These are phyloP conservation scores for Schizotus pectinicornis DNA, from an alignment of 2,888 invertebrate species.

Conservation along the genomic window DNA sequence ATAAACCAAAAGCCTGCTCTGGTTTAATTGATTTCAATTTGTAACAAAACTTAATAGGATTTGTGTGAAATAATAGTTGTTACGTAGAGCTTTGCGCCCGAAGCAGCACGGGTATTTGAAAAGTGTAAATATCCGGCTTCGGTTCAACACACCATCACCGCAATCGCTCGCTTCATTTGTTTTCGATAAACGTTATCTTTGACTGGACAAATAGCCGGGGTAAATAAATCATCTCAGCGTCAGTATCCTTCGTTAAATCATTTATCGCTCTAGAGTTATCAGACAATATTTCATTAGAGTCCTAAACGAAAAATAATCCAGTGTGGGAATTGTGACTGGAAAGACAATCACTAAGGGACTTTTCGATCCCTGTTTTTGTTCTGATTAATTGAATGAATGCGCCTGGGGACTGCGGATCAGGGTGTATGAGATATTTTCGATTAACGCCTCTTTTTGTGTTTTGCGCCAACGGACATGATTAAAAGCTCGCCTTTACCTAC, in stretches of 20 bases:
- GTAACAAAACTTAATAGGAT: not conserved
- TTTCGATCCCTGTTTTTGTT: conserved; percentile 38
- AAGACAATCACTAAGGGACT: conserved; percentile 42
- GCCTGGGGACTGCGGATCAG: conserved; percentile 35
- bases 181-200: not conserved
- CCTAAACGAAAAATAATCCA: conserved; percentile 46
- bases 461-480: conserved; percentile 15
- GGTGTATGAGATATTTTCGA: conserved; percentile 30
- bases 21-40: conserved; percentile 7
- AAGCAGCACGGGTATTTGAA: too few species aligned
- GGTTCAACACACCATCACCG: not conserved
- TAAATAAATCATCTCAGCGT: conserved; percentile 7
- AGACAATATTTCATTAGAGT: conserved; percentile 41
- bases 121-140: not conserved
- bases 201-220: not conserved
- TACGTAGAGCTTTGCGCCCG: too few species aligned
- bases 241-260: conserved; percentile 33
- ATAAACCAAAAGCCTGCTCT: conserved; percentile 2
- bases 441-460: conserved; percentile 20
- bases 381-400: conserved; percentile 42
- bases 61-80: not conserved
- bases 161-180: not conserved
- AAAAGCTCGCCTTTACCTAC: not conserved
- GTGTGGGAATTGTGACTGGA: conserved; percentile 45
- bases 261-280: conserved; percentile 39